These are phyloP conservation scores for Elephantulus edwardii DNA, from an alignment of 2,113 vertebrate genomes.

Conservation along the genomic window DNA sequence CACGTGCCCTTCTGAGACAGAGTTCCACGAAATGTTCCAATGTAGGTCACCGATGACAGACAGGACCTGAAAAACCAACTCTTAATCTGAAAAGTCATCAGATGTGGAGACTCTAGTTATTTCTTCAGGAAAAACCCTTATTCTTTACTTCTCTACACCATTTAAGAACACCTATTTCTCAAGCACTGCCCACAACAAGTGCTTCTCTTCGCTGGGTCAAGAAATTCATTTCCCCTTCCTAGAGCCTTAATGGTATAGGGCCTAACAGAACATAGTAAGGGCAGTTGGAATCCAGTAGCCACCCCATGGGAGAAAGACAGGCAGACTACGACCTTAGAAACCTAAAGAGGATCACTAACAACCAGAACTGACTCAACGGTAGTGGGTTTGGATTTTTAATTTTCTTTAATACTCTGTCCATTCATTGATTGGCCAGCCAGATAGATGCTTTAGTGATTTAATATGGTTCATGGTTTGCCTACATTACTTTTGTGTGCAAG, in stretches of 20 bases:
- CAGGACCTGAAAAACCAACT: not conserved
- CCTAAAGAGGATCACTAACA: too few relatives aligned
- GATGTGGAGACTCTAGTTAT: not conserved
- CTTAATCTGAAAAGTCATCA: not conserved
- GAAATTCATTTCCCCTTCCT: too few relatives aligned
- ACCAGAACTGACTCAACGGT: too few relatives aligned
- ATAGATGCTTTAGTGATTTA: not conserved
- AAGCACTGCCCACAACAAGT: not conserved
- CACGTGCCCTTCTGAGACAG: not conserved
- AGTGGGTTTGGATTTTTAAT: not conserved
- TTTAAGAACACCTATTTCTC: not conserved
- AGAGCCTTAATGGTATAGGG: too few relatives aligned
- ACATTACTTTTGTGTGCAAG: rapidly evolving
- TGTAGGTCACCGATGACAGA: not conserved
- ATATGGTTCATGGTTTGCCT: not conserved
- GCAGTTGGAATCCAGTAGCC: too few relatives aligned
- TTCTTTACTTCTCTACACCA: not conserved
- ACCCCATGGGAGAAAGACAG: too few relatives aligned
- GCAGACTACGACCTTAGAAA: too few relatives aligned
- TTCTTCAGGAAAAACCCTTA: not conserved
- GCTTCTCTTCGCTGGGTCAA: not conserved
- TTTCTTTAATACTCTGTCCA: not conserved
- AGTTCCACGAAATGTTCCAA: not conserved
- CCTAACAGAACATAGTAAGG: too few relatives aligned
- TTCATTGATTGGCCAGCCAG: not conserved